Base-by-base conservation (phyloP, 2,888 invertebrate genomes). In the Coleophora deauratella region DNA sequence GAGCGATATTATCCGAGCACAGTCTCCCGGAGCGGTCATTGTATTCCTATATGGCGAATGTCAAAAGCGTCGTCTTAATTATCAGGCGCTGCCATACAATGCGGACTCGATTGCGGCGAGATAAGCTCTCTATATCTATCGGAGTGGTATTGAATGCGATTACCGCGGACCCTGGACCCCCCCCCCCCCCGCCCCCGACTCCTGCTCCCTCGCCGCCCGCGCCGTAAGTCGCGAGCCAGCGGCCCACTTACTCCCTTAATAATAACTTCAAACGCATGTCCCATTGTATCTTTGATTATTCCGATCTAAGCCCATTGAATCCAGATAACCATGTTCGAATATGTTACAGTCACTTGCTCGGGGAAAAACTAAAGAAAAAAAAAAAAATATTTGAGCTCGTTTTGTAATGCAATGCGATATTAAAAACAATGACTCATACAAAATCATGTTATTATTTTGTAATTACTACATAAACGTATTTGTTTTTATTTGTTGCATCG, bases 51-150 rank as follows among this genome's bases (percentile, higher is more conserved):
- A 85, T 79, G 84, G 85, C 72, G 80, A 84, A 81, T 82, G 84
- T 85, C 85, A 85, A 84, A 85, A 84, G 72, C 80, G 78, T 84
- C 81, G 84, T 84, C 85, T 85, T 85, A 84, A 84, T 85, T 84
- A 85, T 84, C 85, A 73, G 79, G 76, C 70, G 76, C 77, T 72
- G 77, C 75, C 59, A 74, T 72, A 84, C 85, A 85, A 84, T 82
- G 79, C 80, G 70, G 73, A 73, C 73, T 74, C 78, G 85, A 85
- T 85, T 72, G 84, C 82, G 80, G 57, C 66, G 68, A 76, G 85
- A 85, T 85, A 85, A 81, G 77, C 72, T 63, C 62, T 61, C 71
- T 69, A 66, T 73, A 74, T 71, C 73, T 74, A 74, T 71, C 75
- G 59, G 60, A 66, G 59, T 64, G 55, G 71, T 69, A 77, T 76